Conservation (phyloP, 2,888 invertebrate species). For the Pristionchus japonicus region DNA sequence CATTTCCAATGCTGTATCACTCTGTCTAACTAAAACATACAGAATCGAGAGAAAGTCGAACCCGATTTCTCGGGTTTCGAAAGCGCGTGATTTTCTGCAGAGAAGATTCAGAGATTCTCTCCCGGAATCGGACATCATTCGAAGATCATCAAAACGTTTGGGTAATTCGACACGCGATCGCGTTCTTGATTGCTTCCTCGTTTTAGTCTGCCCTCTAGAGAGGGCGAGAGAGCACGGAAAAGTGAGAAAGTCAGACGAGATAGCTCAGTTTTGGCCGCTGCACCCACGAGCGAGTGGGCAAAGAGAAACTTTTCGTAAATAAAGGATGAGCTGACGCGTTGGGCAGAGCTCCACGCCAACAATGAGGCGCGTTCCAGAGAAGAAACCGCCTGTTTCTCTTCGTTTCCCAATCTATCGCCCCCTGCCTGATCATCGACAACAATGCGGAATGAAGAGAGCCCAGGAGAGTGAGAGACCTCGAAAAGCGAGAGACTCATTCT, state of each 20-base stretch:
- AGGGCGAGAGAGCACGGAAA: too few relatives aligned
- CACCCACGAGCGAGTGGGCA: background rate
- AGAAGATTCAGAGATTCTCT: too few relatives aligned
- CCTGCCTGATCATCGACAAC: too few relatives aligned
- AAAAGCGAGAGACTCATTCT: background rate
- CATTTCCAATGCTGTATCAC: too few relatives aligned
- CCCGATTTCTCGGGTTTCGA: background rate
- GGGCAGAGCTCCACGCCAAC: background rate
- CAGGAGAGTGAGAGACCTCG: background rate
- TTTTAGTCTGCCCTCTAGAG: background rate
- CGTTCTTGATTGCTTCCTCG: background rate
- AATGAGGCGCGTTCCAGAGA: background rate
- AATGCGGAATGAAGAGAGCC: too few relatives aligned
- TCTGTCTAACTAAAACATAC: too few relatives aligned
- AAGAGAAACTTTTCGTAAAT: background rate
- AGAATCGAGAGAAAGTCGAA: too few relatives aligned
- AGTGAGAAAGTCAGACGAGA: too few relatives aligned
- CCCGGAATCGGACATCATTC: background rate
- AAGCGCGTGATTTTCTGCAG: background rate
- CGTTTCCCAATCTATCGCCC: too few relatives aligned
- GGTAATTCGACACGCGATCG: constrained; percentile 22
- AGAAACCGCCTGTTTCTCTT: too few relatives aligned
- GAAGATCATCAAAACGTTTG: background rate
- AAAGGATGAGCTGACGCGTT: background rate
- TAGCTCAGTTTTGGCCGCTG: too few relatives aligned